Conservation (phyloP, 37 sponge, comb jelly and placozoan genomes). For the Axinella damicornis region DNA sequence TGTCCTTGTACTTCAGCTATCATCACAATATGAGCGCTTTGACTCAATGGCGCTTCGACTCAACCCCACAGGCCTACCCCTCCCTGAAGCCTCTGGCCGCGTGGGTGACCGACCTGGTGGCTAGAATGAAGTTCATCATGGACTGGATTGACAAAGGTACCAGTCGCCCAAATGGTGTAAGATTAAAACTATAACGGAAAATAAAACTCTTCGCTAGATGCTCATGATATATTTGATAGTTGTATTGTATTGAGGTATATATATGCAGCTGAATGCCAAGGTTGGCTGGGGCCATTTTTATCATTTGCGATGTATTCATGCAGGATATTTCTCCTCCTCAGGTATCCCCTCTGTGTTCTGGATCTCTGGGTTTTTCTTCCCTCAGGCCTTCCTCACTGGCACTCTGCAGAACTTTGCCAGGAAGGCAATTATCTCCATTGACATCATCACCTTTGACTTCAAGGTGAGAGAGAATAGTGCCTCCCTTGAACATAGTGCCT, state of each 20-base stretch:
- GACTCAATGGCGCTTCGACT: not conserved
- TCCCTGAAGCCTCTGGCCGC: conserved; percentile 97
- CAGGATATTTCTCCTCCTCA: not conserved
- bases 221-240: no score
- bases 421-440: conserved; percentile 92
- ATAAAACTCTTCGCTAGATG: no score
- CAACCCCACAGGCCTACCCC: conserved; percentile 83
- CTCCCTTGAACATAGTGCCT: no score
- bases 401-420: conserved; percentile 99
- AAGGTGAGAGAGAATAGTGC: conserved; percentile 32
- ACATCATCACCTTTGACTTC: conserved; percentile 93
- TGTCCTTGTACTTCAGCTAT: no score
- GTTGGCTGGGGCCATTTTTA: no score
- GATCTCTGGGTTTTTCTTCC: conserved; percentile 99
- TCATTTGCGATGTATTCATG: no score
- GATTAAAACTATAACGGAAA: no score
- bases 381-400: conserved; percentile 98
- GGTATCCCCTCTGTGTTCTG: conserved; percentile 65
- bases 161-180: no score
- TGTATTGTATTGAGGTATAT: no score
- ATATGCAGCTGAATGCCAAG: no score
- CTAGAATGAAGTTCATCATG: conserved; percentile 85
- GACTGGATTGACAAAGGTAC: conserved; percentile 91
- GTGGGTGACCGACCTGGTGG: conserved; percentile 92
- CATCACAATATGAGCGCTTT: no score